Evolutionary conservation across 2,888 invertebrate genomes (phyloP).

Genomic region (Isotomurus palustris): DNA sequence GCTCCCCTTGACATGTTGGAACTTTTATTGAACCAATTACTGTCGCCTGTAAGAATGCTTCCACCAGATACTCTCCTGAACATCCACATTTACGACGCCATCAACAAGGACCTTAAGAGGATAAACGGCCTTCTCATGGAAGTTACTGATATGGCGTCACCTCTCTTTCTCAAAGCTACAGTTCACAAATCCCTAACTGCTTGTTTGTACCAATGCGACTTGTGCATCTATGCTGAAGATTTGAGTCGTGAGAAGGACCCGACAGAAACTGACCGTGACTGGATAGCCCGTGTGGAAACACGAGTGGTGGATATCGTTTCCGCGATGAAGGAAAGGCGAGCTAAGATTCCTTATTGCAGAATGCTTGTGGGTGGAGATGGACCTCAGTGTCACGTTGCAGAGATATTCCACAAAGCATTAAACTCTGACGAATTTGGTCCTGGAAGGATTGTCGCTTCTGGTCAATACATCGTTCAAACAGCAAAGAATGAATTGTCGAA

Average conservation of each 20-base stretch:
- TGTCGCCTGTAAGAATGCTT: constrained; percentile 35
- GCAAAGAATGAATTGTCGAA: constrained; percentile 37
- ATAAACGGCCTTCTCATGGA: constrained; percentile 42
- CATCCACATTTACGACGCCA: constrained; percentile 36
- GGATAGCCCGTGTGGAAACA: constrained; percentile 36
- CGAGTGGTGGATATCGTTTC: constrained; percentile 24
- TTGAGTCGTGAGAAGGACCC: constrained; percentile 19
- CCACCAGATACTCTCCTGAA: constrained; percentile 30
- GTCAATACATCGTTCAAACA: constrained; percentile 36
- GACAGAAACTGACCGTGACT: constrained; percentile 27
- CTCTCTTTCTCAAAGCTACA: constrained; percentile 26
- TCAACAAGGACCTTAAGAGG: constrained; percentile 17
- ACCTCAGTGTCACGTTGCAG: constrained; percentile 38
- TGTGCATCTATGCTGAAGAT: constrained; percentile 39
- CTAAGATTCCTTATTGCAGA: constrained; percentile 26
- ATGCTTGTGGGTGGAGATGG: constrained; percentile 41
- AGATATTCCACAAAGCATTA: constrained; percentile 36
- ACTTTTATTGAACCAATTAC: constrained; percentile 33
- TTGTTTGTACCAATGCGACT: constrained; percentile 33
- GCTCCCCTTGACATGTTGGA: constrained; percentile 33
- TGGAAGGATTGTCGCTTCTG: constrained; percentile 36
- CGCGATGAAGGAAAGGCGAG: constrained; percentile 15
- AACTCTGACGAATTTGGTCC: constrained; percentile 22
- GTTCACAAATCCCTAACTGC: constrained; percentile 21
- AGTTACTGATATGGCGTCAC: constrained; percentile 37